phyloP scores from a whole-genome alignment of 2,113 vertebrate genomes.

The Pluvianellus socialis region DNA sequence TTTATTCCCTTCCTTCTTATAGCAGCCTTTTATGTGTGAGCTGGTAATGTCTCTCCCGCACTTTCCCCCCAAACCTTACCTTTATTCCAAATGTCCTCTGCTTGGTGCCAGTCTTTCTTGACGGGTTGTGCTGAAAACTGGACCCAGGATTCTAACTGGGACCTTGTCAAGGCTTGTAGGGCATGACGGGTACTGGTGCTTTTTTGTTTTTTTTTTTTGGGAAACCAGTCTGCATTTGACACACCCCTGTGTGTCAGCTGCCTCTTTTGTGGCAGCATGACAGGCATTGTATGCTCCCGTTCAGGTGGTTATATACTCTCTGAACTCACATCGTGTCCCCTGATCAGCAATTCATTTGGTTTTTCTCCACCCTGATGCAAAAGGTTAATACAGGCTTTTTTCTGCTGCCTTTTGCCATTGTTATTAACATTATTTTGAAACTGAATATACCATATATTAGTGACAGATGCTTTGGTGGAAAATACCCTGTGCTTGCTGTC shows the following conservation, averaged over 20 bases:
- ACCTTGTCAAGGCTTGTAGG: not conserved
- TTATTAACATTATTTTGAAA: not conserved
- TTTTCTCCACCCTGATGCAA: not conserved
- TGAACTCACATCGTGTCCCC: fast-evolving
- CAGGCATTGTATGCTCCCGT: fast-evolving
- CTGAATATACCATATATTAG: not conserved
- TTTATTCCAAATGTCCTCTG: not conserved
- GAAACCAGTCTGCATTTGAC: not conserved
- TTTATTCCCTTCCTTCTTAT: not conserved
- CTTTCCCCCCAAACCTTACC: too few relatives aligned
- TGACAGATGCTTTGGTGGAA: not conserved
- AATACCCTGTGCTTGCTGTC: not conserved
- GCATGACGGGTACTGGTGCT: fast-evolving
- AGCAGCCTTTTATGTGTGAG: not conserved
- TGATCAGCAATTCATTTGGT: fast-evolving
- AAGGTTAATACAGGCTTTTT: not conserved
- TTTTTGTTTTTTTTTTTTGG: too few relatives aligned
- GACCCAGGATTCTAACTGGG: not conserved
- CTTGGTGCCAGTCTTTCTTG: not conserved
- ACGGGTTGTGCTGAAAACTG: not conserved
- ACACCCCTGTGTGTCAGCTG: not conserved
- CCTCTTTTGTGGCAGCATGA: not conserved
- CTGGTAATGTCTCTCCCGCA: not conserved
- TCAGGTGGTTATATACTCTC: not conserved
- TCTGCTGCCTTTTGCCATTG: not conserved